phyloP scores from a whole-genome alignment of 2,797 vertebrate genomes.

The Chaetophractus vellerosus region DNA sequence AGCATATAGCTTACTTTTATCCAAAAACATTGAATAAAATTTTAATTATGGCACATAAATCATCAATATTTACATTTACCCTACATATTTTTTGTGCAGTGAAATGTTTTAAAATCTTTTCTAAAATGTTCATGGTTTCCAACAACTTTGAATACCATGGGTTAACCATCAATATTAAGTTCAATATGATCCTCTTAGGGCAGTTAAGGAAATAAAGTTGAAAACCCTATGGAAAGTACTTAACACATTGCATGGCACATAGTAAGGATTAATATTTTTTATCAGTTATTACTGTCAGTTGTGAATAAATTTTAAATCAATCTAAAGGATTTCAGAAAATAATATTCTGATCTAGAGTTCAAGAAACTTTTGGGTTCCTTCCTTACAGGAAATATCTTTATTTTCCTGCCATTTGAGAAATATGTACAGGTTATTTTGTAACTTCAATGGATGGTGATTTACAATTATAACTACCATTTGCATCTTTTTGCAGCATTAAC shows the following conservation, averaged over 20 bases:
- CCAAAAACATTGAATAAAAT: background rate
- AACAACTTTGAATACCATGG: background rate
- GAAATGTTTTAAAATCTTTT: background rate
- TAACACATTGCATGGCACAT: background rate
- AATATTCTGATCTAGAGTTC: background rate
- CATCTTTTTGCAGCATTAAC: background rate
- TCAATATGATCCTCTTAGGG: background rate
- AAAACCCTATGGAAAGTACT: background rate
- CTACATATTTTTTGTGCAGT: background rate
- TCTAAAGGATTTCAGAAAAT: conserved; percentile 9
- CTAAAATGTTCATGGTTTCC: background rate
- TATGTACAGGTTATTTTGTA: conserved; percentile 9
- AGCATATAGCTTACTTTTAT: background rate
- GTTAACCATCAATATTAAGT: background rate
- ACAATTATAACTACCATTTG: background rate
- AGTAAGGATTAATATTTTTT: background rate
- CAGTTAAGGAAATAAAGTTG: background rate
- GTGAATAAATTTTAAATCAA: background rate
- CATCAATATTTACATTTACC: background rate
- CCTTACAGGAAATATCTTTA: background rate
- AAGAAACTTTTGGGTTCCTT: background rate
- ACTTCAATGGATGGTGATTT: background rate
- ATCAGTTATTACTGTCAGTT: background rate
- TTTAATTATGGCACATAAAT: background rate
- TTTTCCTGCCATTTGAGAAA: conserved; percentile 31